phyloP scores from a whole-genome alignment of 2,888 invertebrate species.

The Ophioninae sp. region DNA sequence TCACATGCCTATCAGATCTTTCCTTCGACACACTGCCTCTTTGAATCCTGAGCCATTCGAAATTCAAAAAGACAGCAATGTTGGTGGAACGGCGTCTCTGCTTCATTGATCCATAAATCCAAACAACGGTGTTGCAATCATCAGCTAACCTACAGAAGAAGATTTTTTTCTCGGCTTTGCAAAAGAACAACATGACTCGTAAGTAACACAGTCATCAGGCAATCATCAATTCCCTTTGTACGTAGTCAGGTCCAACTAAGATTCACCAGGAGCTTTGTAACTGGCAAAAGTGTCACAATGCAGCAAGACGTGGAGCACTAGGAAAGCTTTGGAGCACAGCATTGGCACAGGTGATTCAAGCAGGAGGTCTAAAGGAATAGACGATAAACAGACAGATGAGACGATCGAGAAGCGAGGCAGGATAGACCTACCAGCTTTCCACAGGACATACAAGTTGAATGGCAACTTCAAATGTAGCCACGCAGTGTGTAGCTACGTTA shows the following conservation, averaged over 20 bases:
- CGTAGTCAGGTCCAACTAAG: conserved; percentile 61
- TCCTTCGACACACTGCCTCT: neutral
- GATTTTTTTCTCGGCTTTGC: conserved; percentile 61
- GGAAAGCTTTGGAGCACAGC: conserved; percentile 21
- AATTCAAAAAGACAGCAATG: neutral
- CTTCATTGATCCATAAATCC: conserved; percentile 61
- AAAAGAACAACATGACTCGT: conserved; percentile 57
- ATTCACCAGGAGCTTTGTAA: conserved; percentile 73
- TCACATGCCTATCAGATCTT: conserved; percentile 11
- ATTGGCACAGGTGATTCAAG: conserved; percentile 23
- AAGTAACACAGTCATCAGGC: conserved; percentile 17
- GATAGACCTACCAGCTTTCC: conserved; percentile 59
- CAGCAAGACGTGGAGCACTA: conserved; percentile 60
- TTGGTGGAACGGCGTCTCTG: conserved; percentile 8
- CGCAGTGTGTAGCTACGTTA: neutral
- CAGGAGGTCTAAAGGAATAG: conserved; percentile 70
- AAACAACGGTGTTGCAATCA: conserved; percentile 1
- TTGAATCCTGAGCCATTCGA: neutral
- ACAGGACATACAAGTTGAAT: conserved; percentile 70
- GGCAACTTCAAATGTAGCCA: conserved; percentile 59
- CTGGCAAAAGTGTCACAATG: conserved; percentile 35
- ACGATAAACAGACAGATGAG: conserved; percentile 76
- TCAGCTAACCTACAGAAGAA: conserved; percentile 3
- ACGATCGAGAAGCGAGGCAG: conserved; percentile 51
- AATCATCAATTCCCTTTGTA: conserved; percentile 21